Conservation (phyloP, 2,888 invertebrate genomes). For the Melanostoma scalare region DNA sequence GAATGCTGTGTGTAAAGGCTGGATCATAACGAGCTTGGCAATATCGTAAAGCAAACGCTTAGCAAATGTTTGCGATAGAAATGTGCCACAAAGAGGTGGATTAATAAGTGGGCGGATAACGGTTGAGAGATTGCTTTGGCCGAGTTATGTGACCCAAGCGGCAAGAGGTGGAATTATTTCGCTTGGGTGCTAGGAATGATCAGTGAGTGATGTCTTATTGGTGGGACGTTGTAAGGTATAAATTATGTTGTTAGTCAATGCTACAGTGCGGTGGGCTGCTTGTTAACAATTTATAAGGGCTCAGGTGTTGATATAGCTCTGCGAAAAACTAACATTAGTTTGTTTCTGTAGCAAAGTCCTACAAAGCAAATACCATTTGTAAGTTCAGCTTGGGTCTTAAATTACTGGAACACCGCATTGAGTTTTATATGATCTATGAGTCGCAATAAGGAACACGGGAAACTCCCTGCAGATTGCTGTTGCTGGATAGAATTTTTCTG, state of each 20-base stretch:
- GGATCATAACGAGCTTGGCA: conserved; percentile 65
- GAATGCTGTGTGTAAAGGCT: conserved; percentile 51
- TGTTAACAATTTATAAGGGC: conserved; percentile 29
- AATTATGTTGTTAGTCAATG: conserved; percentile 41
- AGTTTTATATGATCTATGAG: too few species aligned
- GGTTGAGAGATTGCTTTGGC: conserved; percentile 51
- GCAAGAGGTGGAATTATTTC: conserved; percentile 32
- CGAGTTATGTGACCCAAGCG: conserved; percentile 42
- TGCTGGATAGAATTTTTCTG: too few species aligned
- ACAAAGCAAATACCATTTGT: too few species aligned
- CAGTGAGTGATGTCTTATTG: conserved; percentile 64
- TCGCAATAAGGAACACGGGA: too few species aligned
- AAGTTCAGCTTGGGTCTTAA: too few species aligned
- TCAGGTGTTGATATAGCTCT: conserved; percentile 39
- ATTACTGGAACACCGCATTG: too few species aligned
- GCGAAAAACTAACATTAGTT: conserved; percentile 13
- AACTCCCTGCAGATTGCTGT: too few species aligned
- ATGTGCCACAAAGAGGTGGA: conserved; percentile 72
- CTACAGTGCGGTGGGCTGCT: conserved; percentile 3
- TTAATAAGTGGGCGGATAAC: conserved; percentile 67
- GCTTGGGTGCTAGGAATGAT: conserved; percentile 22
- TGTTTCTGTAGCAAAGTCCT: too few species aligned
- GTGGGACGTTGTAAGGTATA: conserved; percentile 47
- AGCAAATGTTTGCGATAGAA: conserved; percentile 72
- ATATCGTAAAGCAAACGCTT: conserved; percentile 72